Evolutionary conservation across 2,888 invertebrate species (phyloP).

Genomic region (Nematopogon swammerdamellus): DNA sequence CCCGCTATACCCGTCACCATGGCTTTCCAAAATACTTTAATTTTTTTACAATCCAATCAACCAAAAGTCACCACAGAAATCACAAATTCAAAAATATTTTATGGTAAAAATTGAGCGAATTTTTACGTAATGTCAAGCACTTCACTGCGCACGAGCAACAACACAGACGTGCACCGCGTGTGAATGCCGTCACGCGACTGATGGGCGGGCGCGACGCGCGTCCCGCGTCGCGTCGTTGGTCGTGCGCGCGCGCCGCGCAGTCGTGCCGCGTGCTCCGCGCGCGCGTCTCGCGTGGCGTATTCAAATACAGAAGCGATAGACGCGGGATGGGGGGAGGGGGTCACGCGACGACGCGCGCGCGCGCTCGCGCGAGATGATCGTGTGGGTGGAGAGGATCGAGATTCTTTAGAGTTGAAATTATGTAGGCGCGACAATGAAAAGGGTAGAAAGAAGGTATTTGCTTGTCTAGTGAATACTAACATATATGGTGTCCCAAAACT

Average conservation of each 20-base stretch:
- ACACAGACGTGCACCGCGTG: constrained; percentile 20
- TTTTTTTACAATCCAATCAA: too few species aligned
- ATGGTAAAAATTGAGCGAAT: background rate
- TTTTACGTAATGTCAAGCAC: background rate
- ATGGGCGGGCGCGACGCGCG: constrained; percentile 9
- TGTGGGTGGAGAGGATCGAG: too few species aligned
- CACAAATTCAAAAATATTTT: too few species aligned
- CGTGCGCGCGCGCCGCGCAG: constrained; percentile 6
- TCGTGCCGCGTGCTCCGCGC: constrained; percentile 8
- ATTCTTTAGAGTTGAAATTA: too few species aligned
- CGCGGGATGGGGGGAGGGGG: constrained; percentile 11
- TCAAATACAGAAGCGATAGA: constrained; percentile 7
- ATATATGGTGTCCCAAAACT: too few species aligned
- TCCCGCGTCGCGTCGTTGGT: constrained; percentile 5
- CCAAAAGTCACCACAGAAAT: too few species aligned
- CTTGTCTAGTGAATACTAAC: too few species aligned
- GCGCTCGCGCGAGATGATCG: too few species aligned
- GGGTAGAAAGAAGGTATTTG: too few species aligned
- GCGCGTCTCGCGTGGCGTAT: constrained; percentile 9
- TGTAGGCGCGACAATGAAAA: too few species aligned
- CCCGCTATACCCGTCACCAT: constrained; percentile 45
- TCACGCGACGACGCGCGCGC: constrained; percentile 36
- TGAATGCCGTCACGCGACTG: constrained; percentile 41
- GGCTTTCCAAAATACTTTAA: too few species aligned
- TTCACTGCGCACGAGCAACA: constrained; percentile 1